These are phyloP conservation scores for Drosophila pectinifera DNA, from an alignment of 1,140 invertebrate genomes.

Conservation along the genomic window DNA sequence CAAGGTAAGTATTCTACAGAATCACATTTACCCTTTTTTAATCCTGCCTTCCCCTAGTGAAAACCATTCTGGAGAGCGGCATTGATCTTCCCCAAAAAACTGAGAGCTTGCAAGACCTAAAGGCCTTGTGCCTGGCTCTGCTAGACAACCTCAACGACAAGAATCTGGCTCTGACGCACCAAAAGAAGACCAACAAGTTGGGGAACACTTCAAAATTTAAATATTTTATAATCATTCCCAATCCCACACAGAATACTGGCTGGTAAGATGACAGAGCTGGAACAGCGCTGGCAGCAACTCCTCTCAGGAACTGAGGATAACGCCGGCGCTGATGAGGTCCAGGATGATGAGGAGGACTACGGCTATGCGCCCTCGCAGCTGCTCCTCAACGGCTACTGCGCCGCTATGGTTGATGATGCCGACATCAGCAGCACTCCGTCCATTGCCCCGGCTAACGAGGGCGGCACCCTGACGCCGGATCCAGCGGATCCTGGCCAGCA, in stretches of 20 bases:
- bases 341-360: constrained; percentile 56
- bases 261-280: constrained; percentile 87
- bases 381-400: constrained; percentile 86
- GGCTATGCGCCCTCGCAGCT: constrained; percentile 86
- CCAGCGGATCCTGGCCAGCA: constrained; percentile 45
- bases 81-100: constrained; percentile 89
- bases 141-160: constrained; percentile 94
- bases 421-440: constrained; percentile 28
- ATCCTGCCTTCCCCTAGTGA: constrained; percentile 85
- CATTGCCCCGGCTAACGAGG: constrained; percentile 32
- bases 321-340: constrained; percentile 2
- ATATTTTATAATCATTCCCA: not conserved
- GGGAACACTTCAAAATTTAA: not conserved
- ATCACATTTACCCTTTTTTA: not conserved
- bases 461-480: constrained; percentile 59
- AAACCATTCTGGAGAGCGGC: constrained; percentile 88
- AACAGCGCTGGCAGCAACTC: constrained; percentile 85
- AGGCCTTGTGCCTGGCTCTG: constrained; percentile 90
- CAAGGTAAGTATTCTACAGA: constrained; percentile 85
- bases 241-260: constrained; percentile 86
- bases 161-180: constrained; percentile 91
- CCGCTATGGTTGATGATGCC: constrained; percentile 85
- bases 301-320: constrained; percentile 59
- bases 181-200: constrained; percentile 93
- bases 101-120: constrained; percentile 90